Evolutionary conservation across 2,113 vertebrate genomes (phyloP).

Genomic region (Ptyas mucosa): DNA sequence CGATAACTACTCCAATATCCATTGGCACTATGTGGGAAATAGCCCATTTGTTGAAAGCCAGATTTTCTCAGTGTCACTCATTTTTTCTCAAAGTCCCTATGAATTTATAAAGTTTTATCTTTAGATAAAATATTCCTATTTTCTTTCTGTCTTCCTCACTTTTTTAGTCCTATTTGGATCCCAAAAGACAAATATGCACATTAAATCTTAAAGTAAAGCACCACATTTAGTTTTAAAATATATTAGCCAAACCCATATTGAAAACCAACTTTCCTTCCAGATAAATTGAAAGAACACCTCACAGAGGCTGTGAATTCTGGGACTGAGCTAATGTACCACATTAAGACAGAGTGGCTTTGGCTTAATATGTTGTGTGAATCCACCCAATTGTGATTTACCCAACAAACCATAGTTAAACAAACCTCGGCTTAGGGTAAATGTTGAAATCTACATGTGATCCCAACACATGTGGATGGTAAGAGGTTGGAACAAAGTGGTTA

Average conservation of each 20-base stretch:
- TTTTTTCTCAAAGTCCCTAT: background rate
- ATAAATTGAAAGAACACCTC: background rate
- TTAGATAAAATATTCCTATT: background rate
- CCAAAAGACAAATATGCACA: background rate
- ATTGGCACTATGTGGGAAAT: background rate
- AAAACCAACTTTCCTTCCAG: background rate
- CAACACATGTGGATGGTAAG: background rate
- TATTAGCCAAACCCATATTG: background rate
- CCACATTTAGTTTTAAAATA: background rate
- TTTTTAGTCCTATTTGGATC: background rate
- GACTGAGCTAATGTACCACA: background rate
- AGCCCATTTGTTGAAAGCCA: background rate
- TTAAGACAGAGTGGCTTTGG: background rate
- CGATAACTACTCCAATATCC: background rate
- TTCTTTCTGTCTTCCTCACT: background rate
- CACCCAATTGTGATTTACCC: background rate
- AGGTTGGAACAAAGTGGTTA: background rate
- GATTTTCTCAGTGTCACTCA: background rate
- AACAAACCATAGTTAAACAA: background rate
- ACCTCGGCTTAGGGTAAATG: background rate
- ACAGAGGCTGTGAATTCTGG: background rate
- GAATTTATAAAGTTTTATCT: background rate
- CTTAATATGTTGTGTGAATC: background rate
- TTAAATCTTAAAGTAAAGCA: background rate
- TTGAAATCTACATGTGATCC: background rate